Base-by-base conservation (phyloP, 1,140 invertebrate genomes). In the Pseudomyrmex cubaensis region DNA sequence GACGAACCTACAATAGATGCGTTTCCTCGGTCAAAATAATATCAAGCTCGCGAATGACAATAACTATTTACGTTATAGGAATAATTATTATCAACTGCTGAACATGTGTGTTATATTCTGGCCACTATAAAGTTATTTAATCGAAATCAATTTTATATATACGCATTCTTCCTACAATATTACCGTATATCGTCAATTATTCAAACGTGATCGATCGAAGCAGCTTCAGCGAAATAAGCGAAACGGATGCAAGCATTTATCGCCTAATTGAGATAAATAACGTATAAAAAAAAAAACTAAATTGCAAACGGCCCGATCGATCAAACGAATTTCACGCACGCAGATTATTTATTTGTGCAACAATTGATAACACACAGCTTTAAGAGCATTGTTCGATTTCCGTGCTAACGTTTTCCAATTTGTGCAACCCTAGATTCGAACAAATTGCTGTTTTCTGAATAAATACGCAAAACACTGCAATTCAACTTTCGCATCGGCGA, bases 11-110 rank as follows among this genome's bases (percentile, higher is more conserved):
- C 44, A 46, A 78, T 59, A 70, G 22, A 54, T 2, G 8, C 1
- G 9, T 35, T 78, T 35, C 46, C 20, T 35, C 48, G 66, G 13
- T 20, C 12, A 46, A 10, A 35, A 59, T 2, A 35, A 59, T 35
- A 44, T 10, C 10, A 7, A 35, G 35, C 25, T 50, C 44, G n/a
- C 9, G 10, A 59, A 44, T 46, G n/a, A 44, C n/a, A 22, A 78
- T 44, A 57, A 69, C 15, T 25, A 57, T 35, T 77, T 57, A 69
- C 44, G 54, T 35, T 59, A 17, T 10, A 59, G 35, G 35, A 70
- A 69, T 78, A 70, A 78, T 78, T 50, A 80, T 70, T 35, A 80
- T 50, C 56, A 72, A 70, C 70, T 70, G 72, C 35, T 80, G 44
- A 50, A 22, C 48, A 17, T 35, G 0, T 1, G 35, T 35, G 35